phyloP scores from a whole-genome alignment of 1,140 invertebrate genomes.

The Asobara japonica region DNA sequence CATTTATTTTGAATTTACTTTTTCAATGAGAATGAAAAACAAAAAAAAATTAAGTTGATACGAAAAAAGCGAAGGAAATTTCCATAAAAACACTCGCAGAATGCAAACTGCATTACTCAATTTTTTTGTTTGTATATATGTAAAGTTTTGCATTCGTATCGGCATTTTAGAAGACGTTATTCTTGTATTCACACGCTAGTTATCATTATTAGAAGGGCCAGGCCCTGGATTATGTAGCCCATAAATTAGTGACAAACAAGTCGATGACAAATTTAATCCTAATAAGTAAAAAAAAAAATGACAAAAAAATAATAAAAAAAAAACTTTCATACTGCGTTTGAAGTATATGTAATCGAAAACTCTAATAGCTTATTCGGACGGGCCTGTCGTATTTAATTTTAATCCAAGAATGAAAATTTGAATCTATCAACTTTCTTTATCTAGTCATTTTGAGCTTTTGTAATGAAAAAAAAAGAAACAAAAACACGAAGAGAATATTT shows the following conservation, averaged over 20 bases:
- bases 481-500: background rate
- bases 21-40: slow-evolving; percentile 22
- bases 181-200: slow-evolving; percentile 48
- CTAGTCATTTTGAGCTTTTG: slow-evolving; percentile 11
- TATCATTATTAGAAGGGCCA: slow-evolving; percentile 16
- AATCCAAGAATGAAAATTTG: background rate
- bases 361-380: slow-evolving; percentile 17
- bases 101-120: slow-evolving; percentile 21
- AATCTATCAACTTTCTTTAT: background rate
- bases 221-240: slow-evolving; percentile 28
- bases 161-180: slow-evolving; percentile 46
- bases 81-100: slow-evolving; percentile 5
- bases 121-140: slow-evolving; percentile 64
- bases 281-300: background rate
- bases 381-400: background rate
- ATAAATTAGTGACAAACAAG: background rate
- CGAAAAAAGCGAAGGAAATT: slow-evolving; percentile 13
- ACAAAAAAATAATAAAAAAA: slow-evolving; percentile 9
- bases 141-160: slow-evolving; percentile 62
- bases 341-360: slow-evolving; percentile 7
- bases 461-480: background rate
- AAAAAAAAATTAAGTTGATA: background rate
- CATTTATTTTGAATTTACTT: background rate
- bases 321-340: background rate
- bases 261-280: background rate